Evolutionary conservation across 2,888 invertebrate species (phyloP), one percentile per base, ranked within the genome.

Genomic region (Drosophila prolongata): DNA sequence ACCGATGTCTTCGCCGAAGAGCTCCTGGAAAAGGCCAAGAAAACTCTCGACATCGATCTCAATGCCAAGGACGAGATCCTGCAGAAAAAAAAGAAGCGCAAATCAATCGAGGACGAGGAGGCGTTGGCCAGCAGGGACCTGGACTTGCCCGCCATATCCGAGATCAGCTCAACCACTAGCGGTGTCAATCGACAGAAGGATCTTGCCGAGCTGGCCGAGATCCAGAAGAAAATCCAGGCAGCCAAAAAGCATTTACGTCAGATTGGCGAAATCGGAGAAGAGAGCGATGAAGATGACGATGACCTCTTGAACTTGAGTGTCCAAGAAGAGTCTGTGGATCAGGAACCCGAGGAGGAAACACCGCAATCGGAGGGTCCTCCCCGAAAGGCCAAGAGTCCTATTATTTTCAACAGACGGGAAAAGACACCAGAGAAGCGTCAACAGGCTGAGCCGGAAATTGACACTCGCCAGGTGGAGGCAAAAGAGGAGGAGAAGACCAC

Each of bases 1-100:
- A 94, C 94, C 1, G 94, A 95, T 90, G 93, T 94, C 0, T 94
- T 95, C 89, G 95, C 94, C 9, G 94, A 94, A n/a, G 94, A 94
- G 77, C 93, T 95, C 54, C 90, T 95, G 24, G 91, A 92, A 44
- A 92, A 92, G 67, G 92, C 92, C 6, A 91, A 93, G 75, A 90
- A 90, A 76, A 80, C 89, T 2, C 65, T 91, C 37, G 85, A 85
- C 40, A 90, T 90, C 13, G 86, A 90, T 35, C 68, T 74, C 1
- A 79, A 69, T 53, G 76, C 84, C 2, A 83, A 87, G 6, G 80
- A 89, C 71, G 91, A 90, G 55, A 90, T 90, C 43, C 37, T 88
- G 37, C 53, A 64, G 0, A 89, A 89, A 70, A 90, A 90, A 54
- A 89, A 81, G 9, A 90, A 90, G 65, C 75, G 80, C 3, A 88